Percentiles rank a stretch among this genome's conserved stretches.
phyloP scores from a whole-genome alignment of 1,140 invertebrate species.

The Sitodiplosis mosellana region DNA sequence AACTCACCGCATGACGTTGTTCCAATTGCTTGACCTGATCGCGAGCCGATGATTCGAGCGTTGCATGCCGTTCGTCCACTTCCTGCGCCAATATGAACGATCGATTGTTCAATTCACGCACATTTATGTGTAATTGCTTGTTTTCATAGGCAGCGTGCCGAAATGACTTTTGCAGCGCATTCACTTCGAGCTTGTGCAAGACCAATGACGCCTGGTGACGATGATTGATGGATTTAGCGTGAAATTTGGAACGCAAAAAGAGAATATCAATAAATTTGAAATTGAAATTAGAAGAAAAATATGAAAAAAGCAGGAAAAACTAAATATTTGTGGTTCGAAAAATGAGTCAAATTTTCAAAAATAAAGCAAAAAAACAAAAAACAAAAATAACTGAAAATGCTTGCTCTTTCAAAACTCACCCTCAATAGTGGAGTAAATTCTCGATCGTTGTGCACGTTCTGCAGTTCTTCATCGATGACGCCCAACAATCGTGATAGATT shows the following conservation, averaged over 20 bases:
- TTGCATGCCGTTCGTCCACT: slow-evolving; percentile 70
- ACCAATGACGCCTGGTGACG: slow-evolving; percentile 35
- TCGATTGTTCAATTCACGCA: slow-evolving; percentile 61
- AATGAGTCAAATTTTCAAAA: neutral
- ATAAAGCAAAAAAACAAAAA: neutral
- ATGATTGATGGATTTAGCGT: too few relatives aligned
- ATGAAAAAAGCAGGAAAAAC: too few relatives aligned
- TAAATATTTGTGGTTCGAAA: too few relatives aligned
- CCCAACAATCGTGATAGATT: slow-evolving; percentile 47
- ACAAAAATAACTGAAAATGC: too few relatives aligned
- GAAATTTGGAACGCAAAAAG: too few relatives aligned
- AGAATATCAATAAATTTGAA: too few relatives aligned
- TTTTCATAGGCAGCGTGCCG: slow-evolving; percentile 49
- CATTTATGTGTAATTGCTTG: slow-evolving; percentile 56
- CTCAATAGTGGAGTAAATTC: slow-evolving; percentile 10
- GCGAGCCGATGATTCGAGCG: slow-evolving; percentile 53
- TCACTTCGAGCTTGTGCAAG: slow-evolving; percentile 38
- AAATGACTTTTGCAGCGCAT: slow-evolving; percentile 32
- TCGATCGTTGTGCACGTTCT: slow-evolving; percentile 10
- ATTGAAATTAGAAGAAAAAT: too few relatives aligned
- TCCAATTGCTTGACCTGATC: slow-evolving; percentile 46
- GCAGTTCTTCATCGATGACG: slow-evolving; percentile 51
- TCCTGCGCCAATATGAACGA: slow-evolving; percentile 65
- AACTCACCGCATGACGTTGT: slow-evolving; percentile 47
- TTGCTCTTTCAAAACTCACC: neutral